These are phyloP conservation scores for Eustalomyia histrio DNA, from an alignment of 2,888 invertebrate species.

Conservation along the genomic window DNA sequence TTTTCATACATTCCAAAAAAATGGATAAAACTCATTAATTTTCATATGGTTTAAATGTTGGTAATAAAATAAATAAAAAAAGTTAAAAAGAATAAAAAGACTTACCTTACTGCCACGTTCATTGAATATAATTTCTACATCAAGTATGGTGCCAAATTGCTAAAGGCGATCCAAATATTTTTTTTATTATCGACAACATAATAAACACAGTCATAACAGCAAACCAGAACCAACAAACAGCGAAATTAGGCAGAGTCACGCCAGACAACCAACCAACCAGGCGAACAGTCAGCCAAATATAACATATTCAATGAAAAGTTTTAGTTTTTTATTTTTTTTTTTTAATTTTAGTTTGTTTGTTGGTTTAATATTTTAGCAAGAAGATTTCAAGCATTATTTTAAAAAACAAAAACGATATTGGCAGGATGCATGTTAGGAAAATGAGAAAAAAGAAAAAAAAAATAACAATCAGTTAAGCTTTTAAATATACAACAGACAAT, in stretches of 20 bases:
- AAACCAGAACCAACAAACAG: constrained; percentile 35
- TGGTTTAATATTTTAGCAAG: constrained; percentile 51
- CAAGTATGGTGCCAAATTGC: constrained; percentile 99
- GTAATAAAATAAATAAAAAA: constrained; percentile 42
- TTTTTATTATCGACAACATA: constrained; percentile 44
- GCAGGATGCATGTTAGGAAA: constrained; percentile 55
- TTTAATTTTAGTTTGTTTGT: constrained; percentile 7
- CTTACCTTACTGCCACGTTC: constrained; percentile 99
- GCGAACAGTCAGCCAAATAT: constrained; percentile 14
- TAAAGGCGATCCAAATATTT: constrained; percentile 76
- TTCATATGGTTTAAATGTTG: constrained; percentile 62
- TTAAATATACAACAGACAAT: constrained; percentile 20
- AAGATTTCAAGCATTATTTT: constrained; percentile 55
- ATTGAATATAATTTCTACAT: constrained; percentile 99
- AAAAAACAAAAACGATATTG: constrained; percentile 56
- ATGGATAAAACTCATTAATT: constrained; percentile 63
- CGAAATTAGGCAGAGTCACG: constrained; percentile 34
- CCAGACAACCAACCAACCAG: constrained; percentile 23
- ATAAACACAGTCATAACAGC: constrained; percentile 64
- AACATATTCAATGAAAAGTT: constrained; percentile 1
- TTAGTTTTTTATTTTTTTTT: not conserved
- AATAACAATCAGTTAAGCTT: constrained; percentile 51
- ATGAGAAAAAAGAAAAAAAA: constrained; percentile 30
- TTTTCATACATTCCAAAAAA: not conserved
- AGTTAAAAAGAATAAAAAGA: constrained; percentile 65